A percentile compares a stretch with the other conserved stretches of the same genome.
These are phyloP conservation scores for Labroides dimidiatus DNA, from an alignment of 2,797 vertebrate genomes.

Conservation along the genomic window DNA sequence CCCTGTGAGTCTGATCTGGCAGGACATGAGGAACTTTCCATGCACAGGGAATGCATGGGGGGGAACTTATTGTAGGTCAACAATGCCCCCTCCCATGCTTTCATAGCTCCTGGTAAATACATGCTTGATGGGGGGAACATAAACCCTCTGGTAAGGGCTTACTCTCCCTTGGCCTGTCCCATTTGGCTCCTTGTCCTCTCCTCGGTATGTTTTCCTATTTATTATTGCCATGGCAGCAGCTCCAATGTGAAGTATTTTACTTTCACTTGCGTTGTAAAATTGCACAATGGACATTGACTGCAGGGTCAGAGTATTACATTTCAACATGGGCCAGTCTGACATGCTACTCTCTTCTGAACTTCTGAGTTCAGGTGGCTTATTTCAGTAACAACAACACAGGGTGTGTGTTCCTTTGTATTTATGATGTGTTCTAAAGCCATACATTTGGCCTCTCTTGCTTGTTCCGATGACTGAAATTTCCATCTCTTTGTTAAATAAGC, in stretches of 20 bases:
- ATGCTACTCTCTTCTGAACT: not conserved
- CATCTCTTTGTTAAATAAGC: not conserved
- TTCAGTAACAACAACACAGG: not conserved
- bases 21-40: slow-evolving; percentile 76
- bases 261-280: slow-evolving; percentile 36
- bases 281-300: slow-evolving; percentile 15
- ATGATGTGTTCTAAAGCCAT: not conserved
- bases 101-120: slow-evolving; percentile 53
- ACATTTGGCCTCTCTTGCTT: not conserved
- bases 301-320: slow-evolving; percentile 5
- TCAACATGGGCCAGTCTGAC: slow-evolving; percentile 7
- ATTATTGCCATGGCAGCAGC: slow-evolving; percentile 42
- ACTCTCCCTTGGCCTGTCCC: slow-evolving; percentile 43
- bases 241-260: slow-evolving; percentile 23
- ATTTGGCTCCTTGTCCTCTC: slow-evolving; percentile 41
- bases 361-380: not conserved
- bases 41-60: slow-evolving; percentile 40
- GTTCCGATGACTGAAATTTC: not conserved
- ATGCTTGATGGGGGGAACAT: slow-evolving; percentile 34
- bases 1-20: slow-evolving; percentile 61
- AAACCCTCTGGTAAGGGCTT: slow-evolving; percentile 35
- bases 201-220: slow-evolving; percentile 43
- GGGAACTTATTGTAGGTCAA: slow-evolving; percentile 66
- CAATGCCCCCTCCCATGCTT: slow-evolving; percentile 43
- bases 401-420: not conserved